A percentile compares a stretch with the other conserved stretches of the same genome.
Conservation (phyloP, 2,888 invertebrate species). For the Buathra laborator region DNA sequence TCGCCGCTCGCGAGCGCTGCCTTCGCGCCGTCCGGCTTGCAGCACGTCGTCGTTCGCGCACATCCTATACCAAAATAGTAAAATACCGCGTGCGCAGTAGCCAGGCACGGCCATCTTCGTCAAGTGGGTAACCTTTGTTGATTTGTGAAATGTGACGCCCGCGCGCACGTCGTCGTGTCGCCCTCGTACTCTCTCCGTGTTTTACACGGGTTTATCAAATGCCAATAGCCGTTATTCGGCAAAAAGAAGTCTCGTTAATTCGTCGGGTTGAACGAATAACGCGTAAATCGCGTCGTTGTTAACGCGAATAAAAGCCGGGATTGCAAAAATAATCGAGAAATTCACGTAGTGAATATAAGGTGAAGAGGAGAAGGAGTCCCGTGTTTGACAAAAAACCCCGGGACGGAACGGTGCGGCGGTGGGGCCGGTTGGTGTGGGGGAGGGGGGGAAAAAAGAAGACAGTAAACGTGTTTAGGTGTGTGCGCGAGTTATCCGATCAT, state of each 20-base stretch:
- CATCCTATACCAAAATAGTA: constrained; percentile 70
- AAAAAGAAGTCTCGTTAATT: background rate
- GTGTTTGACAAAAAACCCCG: constrained; percentile 49
- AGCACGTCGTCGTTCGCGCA: constrained; percentile 40
- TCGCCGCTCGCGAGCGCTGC: constrained; percentile 33
- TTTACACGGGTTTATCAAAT: constrained; percentile 7
- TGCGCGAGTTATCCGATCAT: constrained; percentile 52
- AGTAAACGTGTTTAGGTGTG: constrained; percentile 53
- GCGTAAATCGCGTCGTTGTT: background rate
- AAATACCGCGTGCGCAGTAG: constrained; percentile 75
- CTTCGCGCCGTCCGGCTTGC: constrained; percentile 24
- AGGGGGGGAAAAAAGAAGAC: constrained; percentile 41
- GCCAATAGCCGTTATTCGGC: background rate
- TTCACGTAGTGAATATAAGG: constrained; percentile 41
- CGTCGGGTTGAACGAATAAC: background rate
- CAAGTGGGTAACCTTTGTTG: constrained; percentile 85
- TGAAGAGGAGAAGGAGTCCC: constrained; percentile 36
- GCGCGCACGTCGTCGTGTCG: constrained; percentile 69
- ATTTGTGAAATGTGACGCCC: constrained; percentile 85
- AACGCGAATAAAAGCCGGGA: background rate
- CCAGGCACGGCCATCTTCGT: constrained; percentile 84
- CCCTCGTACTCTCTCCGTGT: constrained; percentile 30
- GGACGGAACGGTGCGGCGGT: constrained; percentile 8
- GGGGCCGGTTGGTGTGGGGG: background rate
- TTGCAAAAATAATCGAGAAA: constrained; percentile 24